Base-by-base conservation (phyloP, 2,113 vertebrate species). In the Upupa epops region DNA sequence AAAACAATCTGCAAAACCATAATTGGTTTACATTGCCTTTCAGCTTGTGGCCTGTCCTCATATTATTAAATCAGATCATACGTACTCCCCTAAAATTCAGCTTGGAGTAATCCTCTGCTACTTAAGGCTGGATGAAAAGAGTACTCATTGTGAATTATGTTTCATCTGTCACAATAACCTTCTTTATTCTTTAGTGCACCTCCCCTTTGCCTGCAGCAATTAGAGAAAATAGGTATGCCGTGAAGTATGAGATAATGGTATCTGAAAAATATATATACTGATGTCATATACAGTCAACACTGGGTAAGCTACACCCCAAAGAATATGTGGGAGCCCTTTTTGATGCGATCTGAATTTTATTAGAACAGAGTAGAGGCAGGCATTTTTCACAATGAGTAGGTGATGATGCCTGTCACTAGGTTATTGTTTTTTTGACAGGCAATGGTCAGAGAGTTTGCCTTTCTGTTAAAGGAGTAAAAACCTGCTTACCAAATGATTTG, bases 151-250 rank as follows among this genome's bases (percentile, higher is more conserved):
- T 97, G 96, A 98, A 97, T 97, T 98, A 98, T 97, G 96, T 97
- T 97, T 98, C 97, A 96, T 97, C 97, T 97, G 97, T 97, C 97
- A 97, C 96, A 98, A 96, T 97, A 98, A 97, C 97, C 97, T 97
- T 97, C 97, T 97, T 97, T 98, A 97, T 98, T 97, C 96, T 97
- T 96, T 92, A 77, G 86, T 83, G 96, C 95, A 96, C 97, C 97
- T 97, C 97, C 98, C 96, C 96, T 97, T 97, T 94, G 96, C 97
- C 97, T 96, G 90, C 87, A 83, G 97, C 96, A 98, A 97, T 97
- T 97, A 97, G 95, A 97, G 96, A 96, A 97, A 97, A 97, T 97
- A 97, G 97, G 93, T 97, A 96, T 97, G 96, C 91, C 96, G 96
- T 96, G 82, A 97, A 97, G 94, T 96, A 95, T 86, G 88, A 97